A percentile compares a stretch with the other conserved stretches of the same genome.
phyloP scores from a whole-genome alignment of 2,888 invertebrate species.

The Polyommatus icarus region DNA sequence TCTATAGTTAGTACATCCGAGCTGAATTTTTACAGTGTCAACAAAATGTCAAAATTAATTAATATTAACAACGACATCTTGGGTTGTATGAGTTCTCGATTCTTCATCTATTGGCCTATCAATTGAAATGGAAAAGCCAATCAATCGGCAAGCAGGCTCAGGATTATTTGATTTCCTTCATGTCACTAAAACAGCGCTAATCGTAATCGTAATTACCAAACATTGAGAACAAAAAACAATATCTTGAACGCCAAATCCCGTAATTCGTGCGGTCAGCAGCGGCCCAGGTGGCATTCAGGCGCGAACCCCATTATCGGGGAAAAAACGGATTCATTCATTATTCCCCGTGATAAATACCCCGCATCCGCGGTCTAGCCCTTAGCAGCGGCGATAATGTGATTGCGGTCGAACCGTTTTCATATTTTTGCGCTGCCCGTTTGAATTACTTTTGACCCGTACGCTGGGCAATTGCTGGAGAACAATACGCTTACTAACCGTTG shows the following conservation, averaged over 20 bases:
- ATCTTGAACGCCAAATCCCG: slow-evolving; percentile 22
- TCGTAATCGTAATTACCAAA: not conserved
- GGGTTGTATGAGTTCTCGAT: too few relatives aligned
- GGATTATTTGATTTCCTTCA: not conserved
- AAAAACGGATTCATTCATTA: slow-evolving; percentile 59
- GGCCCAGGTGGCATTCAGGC: slow-evolving; percentile 45
- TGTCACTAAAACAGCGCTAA: not conserved
- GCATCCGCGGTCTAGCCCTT: slow-evolving; percentile 56
- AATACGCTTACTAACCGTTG: not conserved
- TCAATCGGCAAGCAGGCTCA: too few relatives aligned
- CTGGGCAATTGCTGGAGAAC: not conserved
- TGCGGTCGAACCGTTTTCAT: slow-evolving; percentile 47
- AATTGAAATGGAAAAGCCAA: too few relatives aligned
- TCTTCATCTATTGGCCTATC: too few relatives aligned
- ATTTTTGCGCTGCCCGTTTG: slow-evolving; percentile 31
- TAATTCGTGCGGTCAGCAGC: slow-evolving; percentile 35
- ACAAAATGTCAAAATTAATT: too few relatives aligned
- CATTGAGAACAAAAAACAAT: slow-evolving; percentile 29
- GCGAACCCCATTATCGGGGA: slow-evolving; percentile 53
- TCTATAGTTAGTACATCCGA: too few relatives aligned
- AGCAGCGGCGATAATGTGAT: slow-evolving; percentile 65
- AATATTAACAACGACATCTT: too few relatives aligned
- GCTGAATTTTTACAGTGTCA: too few relatives aligned
- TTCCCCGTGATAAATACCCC: slow-evolving; percentile 61
- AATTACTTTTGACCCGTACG: slow-evolving; percentile 1